Conservation (phyloP, 2,888 invertebrate species). For the Polyommatus icarus region DNA sequence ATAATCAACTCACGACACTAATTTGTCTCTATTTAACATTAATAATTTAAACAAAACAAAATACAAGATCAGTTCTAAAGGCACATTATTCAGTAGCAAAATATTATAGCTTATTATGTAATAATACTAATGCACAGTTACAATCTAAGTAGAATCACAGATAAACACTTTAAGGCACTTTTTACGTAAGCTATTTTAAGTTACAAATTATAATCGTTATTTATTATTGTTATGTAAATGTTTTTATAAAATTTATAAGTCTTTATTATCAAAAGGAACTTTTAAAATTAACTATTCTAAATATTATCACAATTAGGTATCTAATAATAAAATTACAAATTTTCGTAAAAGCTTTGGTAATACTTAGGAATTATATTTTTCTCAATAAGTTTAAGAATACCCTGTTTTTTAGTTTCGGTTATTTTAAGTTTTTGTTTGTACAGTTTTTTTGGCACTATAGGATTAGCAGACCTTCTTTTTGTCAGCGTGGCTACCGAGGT, state of each 20-base stretch:
- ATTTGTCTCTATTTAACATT: conserved; percentile 37
- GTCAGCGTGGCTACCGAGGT: conserved; percentile 34
- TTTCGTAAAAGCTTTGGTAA: conserved; percentile 38
- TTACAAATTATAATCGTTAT: conserved; percentile 36
- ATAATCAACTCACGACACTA: conserved; percentile 36
- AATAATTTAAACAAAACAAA: conserved; percentile 35
- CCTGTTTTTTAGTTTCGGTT: conserved; percentile 34
- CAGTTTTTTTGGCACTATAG: conserved; percentile 36
- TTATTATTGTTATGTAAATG: conserved; percentile 37
- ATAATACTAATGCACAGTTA: conserved; percentile 38
- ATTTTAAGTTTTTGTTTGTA: conserved; percentile 39
- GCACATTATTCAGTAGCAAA: conserved; percentile 35
- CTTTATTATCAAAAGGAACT: conserved; percentile 34
- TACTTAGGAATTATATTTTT: conserved; percentile 39
- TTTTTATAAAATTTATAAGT: conserved; percentile 32
- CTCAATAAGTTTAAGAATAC: conserved; percentile 40
- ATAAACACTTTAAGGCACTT: not conserved
- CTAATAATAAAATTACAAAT: conserved; percentile 34
- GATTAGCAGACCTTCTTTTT: conserved; percentile 33
- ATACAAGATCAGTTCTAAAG: conserved; percentile 32
- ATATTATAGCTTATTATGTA: conserved; percentile 35
- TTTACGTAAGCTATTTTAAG: conserved; percentile 37
- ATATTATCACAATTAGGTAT: conserved; percentile 34
- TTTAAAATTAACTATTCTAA: conserved; percentile 37
- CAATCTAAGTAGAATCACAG: conserved; percentile 38